Percentiles rank a stretch among this genome's conserved stretches.
Conservation (phyloP, 1,140 invertebrate genomes). For the Lysiphlebus fabarum region DNA sequence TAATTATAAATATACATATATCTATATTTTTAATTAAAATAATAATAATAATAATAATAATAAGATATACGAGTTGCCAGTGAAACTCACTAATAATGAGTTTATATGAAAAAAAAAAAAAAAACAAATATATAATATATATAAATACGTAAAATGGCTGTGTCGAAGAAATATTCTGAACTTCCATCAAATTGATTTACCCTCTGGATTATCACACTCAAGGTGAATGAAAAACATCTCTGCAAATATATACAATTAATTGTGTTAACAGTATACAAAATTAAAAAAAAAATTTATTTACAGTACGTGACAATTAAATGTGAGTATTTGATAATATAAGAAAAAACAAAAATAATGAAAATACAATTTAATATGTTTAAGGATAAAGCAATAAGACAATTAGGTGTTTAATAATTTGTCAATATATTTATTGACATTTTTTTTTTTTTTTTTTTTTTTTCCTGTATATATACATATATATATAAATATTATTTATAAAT, state of each 20-base stretch:
- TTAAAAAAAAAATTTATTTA: conserved; percentile 45
- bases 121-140: conserved; percentile 22
- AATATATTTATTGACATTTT: no score
- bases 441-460: no score
- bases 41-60: no score
- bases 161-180: conserved; percentile 42
- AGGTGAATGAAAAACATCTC: conserved; percentile 57
- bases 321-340: conserved; percentile 51
- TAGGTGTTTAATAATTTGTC: neutral
- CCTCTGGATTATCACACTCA: conserved; percentile 42
- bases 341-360: conserved; percentile 47
- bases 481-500: neutral
- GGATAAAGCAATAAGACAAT: conserved; percentile 14
- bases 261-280: conserved; percentile 49
- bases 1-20: no score
- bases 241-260: conserved; percentile 44
- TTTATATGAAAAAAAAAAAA: conserved; percentile 9
- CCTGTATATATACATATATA: neutral
- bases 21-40: no score
- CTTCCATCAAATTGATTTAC: conserved; percentile 48
- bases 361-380: conserved; percentile 47
- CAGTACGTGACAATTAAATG: conserved; percentile 48
- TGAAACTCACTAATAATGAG: no score
- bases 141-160: conserved; percentile 37
- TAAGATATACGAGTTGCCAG: no score